Evolutionary conservation across 2,797 vertebrate genomes (phyloP).

Genomic region (Spheniscus humboldti): DNA sequence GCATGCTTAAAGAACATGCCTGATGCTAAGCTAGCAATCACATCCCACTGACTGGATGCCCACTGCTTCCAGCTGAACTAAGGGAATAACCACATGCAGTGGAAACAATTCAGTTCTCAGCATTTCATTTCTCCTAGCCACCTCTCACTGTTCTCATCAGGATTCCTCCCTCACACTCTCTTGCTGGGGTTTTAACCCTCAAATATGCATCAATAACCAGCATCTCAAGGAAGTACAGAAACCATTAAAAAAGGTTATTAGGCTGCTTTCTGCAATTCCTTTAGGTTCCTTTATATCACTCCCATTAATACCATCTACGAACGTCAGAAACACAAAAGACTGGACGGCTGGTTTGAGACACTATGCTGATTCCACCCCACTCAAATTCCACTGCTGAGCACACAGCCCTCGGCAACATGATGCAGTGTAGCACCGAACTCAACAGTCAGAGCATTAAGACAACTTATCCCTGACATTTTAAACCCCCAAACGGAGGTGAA

Average conservation of each 20-base stretch:
- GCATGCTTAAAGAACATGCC: background rate
- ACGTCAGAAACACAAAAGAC: background rate
- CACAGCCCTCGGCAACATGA: background rate
- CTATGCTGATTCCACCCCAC: background rate
- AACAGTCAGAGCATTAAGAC: background rate
- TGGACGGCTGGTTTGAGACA: background rate
- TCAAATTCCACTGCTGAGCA: constrained; percentile 24
- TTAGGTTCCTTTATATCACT: background rate
- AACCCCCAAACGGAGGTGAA: background rate
- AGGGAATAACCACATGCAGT: background rate
- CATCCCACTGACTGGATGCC: constrained; percentile 50
- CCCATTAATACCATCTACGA: background rate
- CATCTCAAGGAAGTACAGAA: background rate
- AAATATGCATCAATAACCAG: background rate
- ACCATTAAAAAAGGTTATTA: background rate
- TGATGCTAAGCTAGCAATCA: constrained; percentile 23
- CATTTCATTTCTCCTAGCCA: background rate
- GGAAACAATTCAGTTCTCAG: background rate
- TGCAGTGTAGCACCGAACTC: background rate
- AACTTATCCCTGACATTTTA: background rate
- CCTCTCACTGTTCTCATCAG: constrained; percentile 53
- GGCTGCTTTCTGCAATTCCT: background rate
- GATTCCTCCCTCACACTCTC: constrained; percentile 51
- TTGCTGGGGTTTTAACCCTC: constrained; percentile 6
- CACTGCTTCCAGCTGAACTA: constrained; percentile 31